Base-by-base conservation (phyloP, 2,113 vertebrate species). In the Epinephelus lanceolatus region DNA sequence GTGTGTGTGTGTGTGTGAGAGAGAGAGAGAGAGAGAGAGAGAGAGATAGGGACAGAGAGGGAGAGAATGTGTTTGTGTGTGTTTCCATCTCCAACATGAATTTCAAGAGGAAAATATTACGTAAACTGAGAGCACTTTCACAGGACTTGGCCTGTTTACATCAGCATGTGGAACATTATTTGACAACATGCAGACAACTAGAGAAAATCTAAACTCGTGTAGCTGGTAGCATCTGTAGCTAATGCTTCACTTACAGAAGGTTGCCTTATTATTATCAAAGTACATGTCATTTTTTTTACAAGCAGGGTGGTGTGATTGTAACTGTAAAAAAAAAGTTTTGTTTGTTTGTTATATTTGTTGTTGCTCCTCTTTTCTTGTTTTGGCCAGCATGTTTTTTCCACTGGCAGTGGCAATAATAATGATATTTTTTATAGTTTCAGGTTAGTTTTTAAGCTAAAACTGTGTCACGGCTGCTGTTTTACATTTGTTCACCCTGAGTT, bases 41-140 rank as follows among this genome's bases (percentile, higher is more conserved):
- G 69, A 23, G 40, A 30, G 71, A 68, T 17, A 27, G 21, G 23
- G 62, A n/a, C 1, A 17, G 19, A n/a, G 15, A 17, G 19, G 15
- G 15, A 17, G 52, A 17, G 52, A 14, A 27, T 21, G 52, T 65
- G 67, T 81, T 53, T 27, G 70, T 53, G 63, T 37, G 68, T 53
- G 42, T 40, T 52, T 71, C 6, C 14, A 61, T 59, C n/a, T 60
- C 18, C 45, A 62, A 61, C 33, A 14, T 42, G 66, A 73, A 69
- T 78, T 40, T 61, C 14, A 72, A 49, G 59, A 40, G 49, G 15
- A 25, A 2, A 88, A 62, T 30, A 52, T 85, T 1, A 27, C 27
- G 27, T 27, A 74, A 25, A 3, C n/a, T 45, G 19, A 33, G 19
- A 63, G 2, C 40, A n/a, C 14, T 14, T 30, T 21, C 18, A 12